These are phyloP conservation scores for Phrynosoma blainvillii DNA, from an alignment of 2,113 vertebrate species.

Conservation along the genomic window DNA sequence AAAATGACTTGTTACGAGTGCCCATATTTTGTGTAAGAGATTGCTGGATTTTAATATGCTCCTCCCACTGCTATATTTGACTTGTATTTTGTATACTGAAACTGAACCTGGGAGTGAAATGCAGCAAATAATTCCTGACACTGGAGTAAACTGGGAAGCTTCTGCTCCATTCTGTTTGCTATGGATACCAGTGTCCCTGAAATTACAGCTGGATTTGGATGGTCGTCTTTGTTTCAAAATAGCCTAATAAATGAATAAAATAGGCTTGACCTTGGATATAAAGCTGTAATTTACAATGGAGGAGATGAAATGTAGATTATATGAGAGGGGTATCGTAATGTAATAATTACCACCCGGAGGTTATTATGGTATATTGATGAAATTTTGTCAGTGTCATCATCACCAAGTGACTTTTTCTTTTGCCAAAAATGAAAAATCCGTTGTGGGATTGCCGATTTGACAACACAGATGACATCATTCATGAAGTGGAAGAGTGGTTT, in stretches of 20 bases:
- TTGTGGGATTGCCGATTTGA: too few species aligned
- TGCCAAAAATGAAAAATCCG: too few species aligned
- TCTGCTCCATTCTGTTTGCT: background rate
- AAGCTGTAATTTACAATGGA: background rate
- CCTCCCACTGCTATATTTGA: background rate
- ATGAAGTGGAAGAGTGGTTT: too few species aligned
- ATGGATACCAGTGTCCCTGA: background rate
- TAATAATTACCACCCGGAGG: too few species aligned
- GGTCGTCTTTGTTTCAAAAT: background rate
- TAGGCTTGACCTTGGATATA: background rate
- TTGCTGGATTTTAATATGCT: too few species aligned
- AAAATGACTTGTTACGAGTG: background rate
- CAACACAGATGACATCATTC: too few species aligned
- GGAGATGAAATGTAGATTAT: background rate
- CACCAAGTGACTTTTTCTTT: too few species aligned
- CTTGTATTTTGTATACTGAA: background rate
- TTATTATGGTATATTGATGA: too few species aligned
- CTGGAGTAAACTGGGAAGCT: background rate
- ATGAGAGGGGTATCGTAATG: too few species aligned
- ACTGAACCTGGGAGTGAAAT: background rate
- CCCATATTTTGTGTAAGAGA: background rate
- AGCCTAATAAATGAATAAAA: background rate
- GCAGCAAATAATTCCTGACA: background rate
- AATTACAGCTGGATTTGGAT: background rate
- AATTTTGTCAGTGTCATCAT: too few species aligned